Percentiles rank a stretch among this genome's conserved stretches.
These are phyloP conservation scores for Drosophila merina DNA, from an alignment of 2,888 invertebrate species.

Conservation along the genomic window DNA sequence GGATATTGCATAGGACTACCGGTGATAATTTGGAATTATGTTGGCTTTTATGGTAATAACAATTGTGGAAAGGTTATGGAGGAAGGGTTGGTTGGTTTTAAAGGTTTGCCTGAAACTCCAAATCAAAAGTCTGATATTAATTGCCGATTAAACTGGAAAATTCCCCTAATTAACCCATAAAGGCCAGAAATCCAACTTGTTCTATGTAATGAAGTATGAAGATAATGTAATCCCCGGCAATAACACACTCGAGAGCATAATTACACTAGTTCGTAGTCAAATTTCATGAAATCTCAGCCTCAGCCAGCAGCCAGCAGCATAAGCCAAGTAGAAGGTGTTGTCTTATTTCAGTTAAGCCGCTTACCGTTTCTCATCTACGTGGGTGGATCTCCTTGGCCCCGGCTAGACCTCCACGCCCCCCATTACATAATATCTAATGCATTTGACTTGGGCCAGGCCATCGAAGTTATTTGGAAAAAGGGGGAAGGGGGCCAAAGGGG, in stretches of 20 bases:
- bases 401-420: background rate
- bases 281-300: conserved; percentile 45
- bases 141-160: conserved; percentile 1
- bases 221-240: conserved; percentile 31
- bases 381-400: conserved; percentile 4
- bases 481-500: background rate
- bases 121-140: background rate
- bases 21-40: conserved; percentile 29
- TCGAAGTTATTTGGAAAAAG: conserved; percentile 27
- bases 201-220: conserved; percentile 21
- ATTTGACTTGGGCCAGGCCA: conserved; percentile 9
- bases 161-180: conserved; percentile 15
- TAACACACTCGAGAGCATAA: conserved; percentile 33
- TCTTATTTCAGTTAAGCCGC: conserved; percentile 69
- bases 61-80: background rate
- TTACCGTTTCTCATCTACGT: conserved; percentile 47
- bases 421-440: conserved; percentile 29
- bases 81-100: background rate
- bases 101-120: background rate
- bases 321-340: conserved; percentile 61
- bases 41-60: conserved; percentile 13
- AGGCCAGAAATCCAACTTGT: conserved; percentile 1
- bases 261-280: conserved; percentile 51
- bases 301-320: conserved; percentile 33
- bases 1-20: conserved; percentile 31